A percentile compares a stretch with the other conserved stretches of the same genome.
Conservation (phyloP, 2,888 invertebrate genomes). For the Hyposoter didymator region DNA sequence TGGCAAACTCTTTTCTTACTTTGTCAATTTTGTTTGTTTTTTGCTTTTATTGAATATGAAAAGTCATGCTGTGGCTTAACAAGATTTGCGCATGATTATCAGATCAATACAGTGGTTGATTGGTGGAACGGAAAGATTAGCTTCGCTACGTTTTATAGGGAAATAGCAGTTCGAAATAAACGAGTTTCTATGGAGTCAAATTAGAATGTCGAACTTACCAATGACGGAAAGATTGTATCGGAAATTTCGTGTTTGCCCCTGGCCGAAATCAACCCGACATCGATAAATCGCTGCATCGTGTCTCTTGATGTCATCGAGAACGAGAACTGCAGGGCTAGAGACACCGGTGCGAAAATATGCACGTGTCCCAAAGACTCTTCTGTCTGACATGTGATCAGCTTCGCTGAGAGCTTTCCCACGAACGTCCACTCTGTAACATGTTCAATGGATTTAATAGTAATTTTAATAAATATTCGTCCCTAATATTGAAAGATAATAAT, state of each 20-base stretch:
- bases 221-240: conserved; percentile 96
- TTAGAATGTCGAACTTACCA: conserved; percentile 87
- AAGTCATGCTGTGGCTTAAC: not conserved
- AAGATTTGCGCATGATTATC: not conserved
- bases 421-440: conserved; percentile 92
- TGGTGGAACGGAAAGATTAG: not conserved
- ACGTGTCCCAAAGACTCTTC: conserved; percentile 93
- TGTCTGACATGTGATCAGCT: conserved; percentile 93
- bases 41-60: not conserved
- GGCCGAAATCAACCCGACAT: conserved; percentile 95
- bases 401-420: conserved; percentile 92
- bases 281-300: conserved; percentile 96
- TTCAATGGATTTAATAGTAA: conserved; percentile 35
- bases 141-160: not conserved
- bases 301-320: conserved; percentile 93
- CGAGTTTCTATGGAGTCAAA: not conserved
- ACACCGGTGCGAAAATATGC: conserved; percentile 92
- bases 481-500: not conserved
- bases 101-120: not conserved
- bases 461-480: not conserved
- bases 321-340: conserved; percentile 92
- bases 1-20: not conserved
- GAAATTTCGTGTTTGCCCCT: conserved; percentile 95
- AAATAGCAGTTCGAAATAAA: not conserved
- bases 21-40: not conserved